A percentile compares a stretch with the other conserved stretches of the same genome.
Conservation (phyloP, 2,113 vertebrate genomes). For the Mastomys natalensis region DNA sequence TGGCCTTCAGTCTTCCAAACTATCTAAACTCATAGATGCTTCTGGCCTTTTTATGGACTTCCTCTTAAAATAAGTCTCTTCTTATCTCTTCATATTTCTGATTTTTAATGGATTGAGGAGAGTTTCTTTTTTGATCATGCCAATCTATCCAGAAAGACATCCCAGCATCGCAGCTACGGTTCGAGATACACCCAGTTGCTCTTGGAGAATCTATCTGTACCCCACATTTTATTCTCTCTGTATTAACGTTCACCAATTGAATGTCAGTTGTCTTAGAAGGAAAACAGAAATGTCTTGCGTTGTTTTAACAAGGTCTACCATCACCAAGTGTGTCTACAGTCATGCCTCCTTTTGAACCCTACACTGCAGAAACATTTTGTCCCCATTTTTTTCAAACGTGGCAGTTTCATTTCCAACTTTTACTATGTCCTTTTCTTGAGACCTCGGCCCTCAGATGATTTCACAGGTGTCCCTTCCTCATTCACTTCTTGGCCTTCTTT, state of each 20-base stretch:
- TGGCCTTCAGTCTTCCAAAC: not conserved
- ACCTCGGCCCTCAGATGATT: not conserved
- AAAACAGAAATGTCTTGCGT: not conserved
- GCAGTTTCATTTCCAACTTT: not conserved
- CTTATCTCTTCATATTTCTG: not conserved
- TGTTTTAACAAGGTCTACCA: not conserved
- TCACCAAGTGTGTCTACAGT: accelerated
- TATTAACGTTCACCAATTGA: not conserved
- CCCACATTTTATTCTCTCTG: not conserved
- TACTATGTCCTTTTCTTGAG: not conserved
- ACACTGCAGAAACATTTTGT: not conserved
- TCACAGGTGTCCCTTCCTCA: not conserved
- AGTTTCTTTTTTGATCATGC: not conserved
- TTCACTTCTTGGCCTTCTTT: not conserved
- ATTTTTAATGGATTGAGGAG: not conserved
- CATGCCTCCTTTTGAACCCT: not conserved
- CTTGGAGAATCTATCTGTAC: not conserved
- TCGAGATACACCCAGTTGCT: not conserved
- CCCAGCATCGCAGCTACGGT: not conserved
- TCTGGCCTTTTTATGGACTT: not conserved
- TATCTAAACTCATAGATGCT: not conserved
- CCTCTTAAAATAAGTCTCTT: not conserved
- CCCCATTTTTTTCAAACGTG: not conserved
- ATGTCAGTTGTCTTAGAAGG: not conserved
- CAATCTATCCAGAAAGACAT: not conserved